Evolutionary conservation across 2,888 invertebrate genomes (phyloP).

Genomic region (Lucinisca nassula): DNA sequence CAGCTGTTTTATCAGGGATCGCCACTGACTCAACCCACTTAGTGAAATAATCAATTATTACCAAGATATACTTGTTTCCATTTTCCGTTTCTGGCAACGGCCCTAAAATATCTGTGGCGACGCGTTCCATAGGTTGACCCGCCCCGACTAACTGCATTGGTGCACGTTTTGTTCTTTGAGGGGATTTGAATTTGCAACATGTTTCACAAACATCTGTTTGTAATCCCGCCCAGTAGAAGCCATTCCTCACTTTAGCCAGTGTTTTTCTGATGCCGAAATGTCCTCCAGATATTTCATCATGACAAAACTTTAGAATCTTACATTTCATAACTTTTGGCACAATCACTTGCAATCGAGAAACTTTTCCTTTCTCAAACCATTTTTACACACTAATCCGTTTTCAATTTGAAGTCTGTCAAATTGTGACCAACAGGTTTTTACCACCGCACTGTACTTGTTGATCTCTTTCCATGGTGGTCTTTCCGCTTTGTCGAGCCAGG

Average conservation of each 20-base stretch:
- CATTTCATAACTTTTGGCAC: conserved; percentile 14
- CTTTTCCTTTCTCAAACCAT: conserved; percentile 15
- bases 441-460: too few species aligned
- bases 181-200: not conserved
- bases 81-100: conserved; percentile 25
- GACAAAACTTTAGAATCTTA: conserved; percentile 25
- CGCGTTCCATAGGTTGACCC: not conserved
- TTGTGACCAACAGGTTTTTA: too few species aligned
- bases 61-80: conserved; percentile 38
- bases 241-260: too few species aligned
- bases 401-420: too few species aligned
- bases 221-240: not conserved
- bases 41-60: conserved; percentile 43
- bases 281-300: not conserved
- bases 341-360: not conserved
- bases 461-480: too few species aligned
- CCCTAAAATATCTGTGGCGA: conserved; percentile 22
- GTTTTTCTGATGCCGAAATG: too few species aligned
- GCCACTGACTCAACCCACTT: conserved; percentile 37
- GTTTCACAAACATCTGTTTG: conserved; percentile 1
- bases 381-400: too few species aligned
- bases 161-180: not conserved
- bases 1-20: conserved; percentile 21
- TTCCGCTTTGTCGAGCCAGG: too few species aligned
- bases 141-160: not conserved